Base-by-base conservation (phyloP, 2,888 invertebrate species). In the Microplitis manilae region DNA sequence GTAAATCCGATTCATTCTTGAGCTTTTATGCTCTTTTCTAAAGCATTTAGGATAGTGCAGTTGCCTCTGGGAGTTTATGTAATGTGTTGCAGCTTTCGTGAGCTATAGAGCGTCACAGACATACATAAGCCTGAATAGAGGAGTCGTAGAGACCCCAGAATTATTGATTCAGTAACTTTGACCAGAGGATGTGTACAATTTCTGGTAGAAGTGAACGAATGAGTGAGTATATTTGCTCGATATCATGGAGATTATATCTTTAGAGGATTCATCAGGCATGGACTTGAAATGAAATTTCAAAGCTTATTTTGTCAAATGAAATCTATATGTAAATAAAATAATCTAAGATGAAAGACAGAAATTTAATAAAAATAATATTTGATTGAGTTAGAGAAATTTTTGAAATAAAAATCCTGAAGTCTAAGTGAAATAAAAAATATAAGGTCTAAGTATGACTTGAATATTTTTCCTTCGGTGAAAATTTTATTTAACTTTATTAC, bases 151-250 rank as follows among this genome's bases (percentile, higher is more conserved):
- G 20, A 62, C 62, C 20, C 20, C 20, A 62, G 62, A 20, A 62
- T 70, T 59, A 70, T 70, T 60, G 70, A 70, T 60, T 70, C 70
- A 70, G 59, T 59, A 30, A 59, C 13, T 70, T 59, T 70, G n/a
- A 70, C 70, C 70, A 59, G 62, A 62, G 62, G 20, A 20, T 15
- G n/a, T 15, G 15, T 8, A 62, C 50, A 50, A 50, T 13, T 50
- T 9, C 13, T 50, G 50, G 50, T 50, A 13, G 50, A 13, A 50
- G 8, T 50, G 4, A 50, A 8, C 50, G 50, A 50, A 50, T 50
- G 13, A 50, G 50, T 13, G 50, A 50, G 50, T 30, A 30, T 30
- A 30, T 30, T 30, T 30, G 30, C 30, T 30, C 30, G 30, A 30
- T 30, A 30, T 30, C 30, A 30, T 30, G 4, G 30, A 30, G 30